Base-by-base conservation (phyloP, 2,888 invertebrate genomes). In the Diabrotica balteata region DNA sequence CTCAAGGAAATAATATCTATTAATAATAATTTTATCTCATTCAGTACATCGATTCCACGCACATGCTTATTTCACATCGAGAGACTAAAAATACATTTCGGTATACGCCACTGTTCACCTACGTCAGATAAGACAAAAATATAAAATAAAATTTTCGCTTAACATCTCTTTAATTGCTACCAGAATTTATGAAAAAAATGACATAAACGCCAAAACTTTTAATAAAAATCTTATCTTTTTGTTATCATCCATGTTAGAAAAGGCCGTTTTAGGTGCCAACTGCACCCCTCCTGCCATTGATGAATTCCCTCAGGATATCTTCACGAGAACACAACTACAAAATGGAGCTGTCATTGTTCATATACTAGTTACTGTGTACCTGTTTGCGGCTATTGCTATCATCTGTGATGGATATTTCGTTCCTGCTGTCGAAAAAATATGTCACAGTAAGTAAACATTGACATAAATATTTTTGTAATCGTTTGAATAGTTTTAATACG, bases 341-440 rank as follows among this genome's bases (percentile, higher is more conserved):
- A 44, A 64, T 22, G 64, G 64, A 46, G 64, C 64, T 45, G 17
- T 64, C 32, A 17, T 43, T 8, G 42, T 64, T 17, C 64, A 64
- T 46, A 58, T 64, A 7, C 58, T 64, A 42, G 52, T 43, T 9
- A 64, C 64, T 8, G 32, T 64, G 11, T 64, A 64, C 22, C 50
- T 59, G 43, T 64, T 64, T 52, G 58, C 22, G 8, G 64, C 58
- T 7, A 58, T 64, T 58, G 64, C 64, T 52, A 59, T 59, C 42
- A 47, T 64, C 58, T 64, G 64, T 49, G 64, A 64, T 52, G 58
- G 58, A 52, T 64, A 64, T 46, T 64, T 64, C 11, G 64, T 64
- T 8, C 64, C 64, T 8, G 64, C 32, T 9, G 64, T 64, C 10
- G 64, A 64, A 58, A 59, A 59, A 52, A 52, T 64, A 64, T 64